Evolutionary conservation across 2,113 vertebrate genomes (phyloP).

Genomic region (Pholis gunnellus): DNA sequence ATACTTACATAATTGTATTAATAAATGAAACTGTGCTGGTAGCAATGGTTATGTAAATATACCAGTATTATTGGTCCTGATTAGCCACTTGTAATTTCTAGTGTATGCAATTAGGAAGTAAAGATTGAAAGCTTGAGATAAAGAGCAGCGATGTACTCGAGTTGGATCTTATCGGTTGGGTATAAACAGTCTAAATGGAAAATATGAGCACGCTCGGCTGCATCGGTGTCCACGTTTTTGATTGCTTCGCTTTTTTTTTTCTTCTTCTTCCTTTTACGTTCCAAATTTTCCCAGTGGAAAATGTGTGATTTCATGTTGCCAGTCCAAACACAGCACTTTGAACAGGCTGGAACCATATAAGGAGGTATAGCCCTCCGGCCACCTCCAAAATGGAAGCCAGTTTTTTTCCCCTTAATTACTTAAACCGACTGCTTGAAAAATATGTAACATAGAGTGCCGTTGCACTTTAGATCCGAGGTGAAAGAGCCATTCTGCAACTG

Average conservation of each 20-base stretch:
- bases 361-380: background rate
- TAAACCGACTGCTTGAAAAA: constrained; percentile 42
- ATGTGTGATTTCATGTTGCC: constrained; percentile 15
- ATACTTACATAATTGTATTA: constrained; percentile 1
- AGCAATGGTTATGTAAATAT: background rate
- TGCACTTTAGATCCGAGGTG: constrained; percentile 41
- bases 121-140: constrained; percentile 10
- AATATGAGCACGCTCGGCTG: background rate
- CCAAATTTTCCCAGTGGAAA: constrained; percentile 13
- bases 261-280: background rate
- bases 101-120: constrained; percentile 3
- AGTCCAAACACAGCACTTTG: constrained; percentile 10
- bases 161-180: background rate
- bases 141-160: background rate
- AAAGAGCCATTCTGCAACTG: constrained; percentile 35
- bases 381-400: background rate
- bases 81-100: constrained; percentile 12
- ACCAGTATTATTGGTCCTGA: background rate
- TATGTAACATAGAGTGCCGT: constrained; percentile 25
- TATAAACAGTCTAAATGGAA: constrained; percentile 11
- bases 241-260: background rate
- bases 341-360: background rate
- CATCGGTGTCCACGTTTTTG: background rate
- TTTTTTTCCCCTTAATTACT: constrained; percentile 35
- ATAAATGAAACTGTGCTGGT: background rate